Evolutionary conservation across 2,113 vertebrate genomes (phyloP).

Genomic region (Oceanites oceanicus): DNA sequence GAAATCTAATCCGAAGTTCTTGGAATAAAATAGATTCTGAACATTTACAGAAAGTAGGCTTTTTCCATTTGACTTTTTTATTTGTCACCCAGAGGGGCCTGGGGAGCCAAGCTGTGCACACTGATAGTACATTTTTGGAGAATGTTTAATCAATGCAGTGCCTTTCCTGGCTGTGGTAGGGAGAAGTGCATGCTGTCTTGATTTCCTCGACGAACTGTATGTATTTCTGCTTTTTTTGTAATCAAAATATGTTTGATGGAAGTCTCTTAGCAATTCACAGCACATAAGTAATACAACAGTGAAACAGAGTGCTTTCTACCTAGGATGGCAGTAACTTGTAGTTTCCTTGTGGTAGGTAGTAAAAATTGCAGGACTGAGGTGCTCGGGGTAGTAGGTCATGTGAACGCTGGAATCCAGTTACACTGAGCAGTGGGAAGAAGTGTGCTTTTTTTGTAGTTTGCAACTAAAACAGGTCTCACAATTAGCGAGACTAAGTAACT

Average conservation of each 20-base stretch:
- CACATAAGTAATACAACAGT: background rate
- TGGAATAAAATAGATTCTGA: background rate
- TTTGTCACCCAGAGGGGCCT: background rate
- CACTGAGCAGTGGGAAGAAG: background rate
- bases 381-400: background rate
- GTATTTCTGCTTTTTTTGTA: background rate
- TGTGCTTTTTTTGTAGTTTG: background rate
- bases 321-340: background rate
- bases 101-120: background rate
- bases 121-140: background rate
- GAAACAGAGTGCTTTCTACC: background rate
- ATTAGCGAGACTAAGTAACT: background rate
- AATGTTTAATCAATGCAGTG: background rate
- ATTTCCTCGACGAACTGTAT: background rate
- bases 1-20: background rate
- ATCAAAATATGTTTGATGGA: background rate
- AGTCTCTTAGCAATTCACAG: background rate
- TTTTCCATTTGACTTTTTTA: background rate
- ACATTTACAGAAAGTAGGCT: background rate
- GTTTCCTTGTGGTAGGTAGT: background rate
- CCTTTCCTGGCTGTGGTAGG: background rate
- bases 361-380: background rate
- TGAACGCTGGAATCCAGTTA: background rate
- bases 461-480: background rate
- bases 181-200: background rate